Evolutionary conservation across 92 coral and sea anemone species (phyloP).

Genomic region (Plumapathes pennacea): DNA sequence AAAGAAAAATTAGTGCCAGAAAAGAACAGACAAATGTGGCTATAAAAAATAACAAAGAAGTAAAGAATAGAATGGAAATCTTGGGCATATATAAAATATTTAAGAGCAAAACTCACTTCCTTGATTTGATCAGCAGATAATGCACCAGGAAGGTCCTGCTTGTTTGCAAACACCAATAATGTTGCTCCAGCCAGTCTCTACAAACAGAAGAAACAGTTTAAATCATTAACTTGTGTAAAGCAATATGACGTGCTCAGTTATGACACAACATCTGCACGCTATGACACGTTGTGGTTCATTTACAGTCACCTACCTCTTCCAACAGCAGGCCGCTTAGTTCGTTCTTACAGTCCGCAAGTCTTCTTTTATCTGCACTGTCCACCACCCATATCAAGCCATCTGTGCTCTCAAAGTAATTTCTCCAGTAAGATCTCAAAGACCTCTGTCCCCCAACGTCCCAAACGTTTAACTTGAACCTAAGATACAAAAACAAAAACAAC

Average conservation of each 20-base stretch:
- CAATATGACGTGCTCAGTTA: too few relatives aligned
- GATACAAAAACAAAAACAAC: neutral
- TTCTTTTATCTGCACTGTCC: constrained; percentile 89
- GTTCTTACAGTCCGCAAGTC: constrained; percentile 73
- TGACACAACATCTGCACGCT: neutral
- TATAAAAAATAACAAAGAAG: too few relatives aligned
- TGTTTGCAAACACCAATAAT: constrained; percentile 97
- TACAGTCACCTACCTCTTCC: constrained; percentile 70
- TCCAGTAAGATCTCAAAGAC: constrained; percentile 96
- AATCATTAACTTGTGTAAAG: too few relatives aligned
- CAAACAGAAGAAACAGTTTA: neutral
- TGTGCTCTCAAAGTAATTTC: constrained; percentile 98
- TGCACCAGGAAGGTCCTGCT: constrained; percentile 96
- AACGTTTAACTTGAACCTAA: constrained; percentile 89
- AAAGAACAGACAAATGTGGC: too few relatives aligned
- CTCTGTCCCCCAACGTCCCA: constrained; percentile 99
- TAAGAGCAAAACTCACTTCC: constrained; percentile 49
- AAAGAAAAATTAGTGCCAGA: too few relatives aligned
- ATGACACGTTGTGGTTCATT: neutral
- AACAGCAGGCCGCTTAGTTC: constrained; percentile 79
- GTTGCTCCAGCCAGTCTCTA: constrained; percentile 97
- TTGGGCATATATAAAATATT: too few relatives aligned
- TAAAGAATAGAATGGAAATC: too few relatives aligned
- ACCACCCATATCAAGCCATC: constrained; percentile 99
- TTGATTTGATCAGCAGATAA: constrained; percentile 86